Evolutionary conservation across 1,140 invertebrate genomes (phyloP).

Genomic region (Drosophila watanabei): DNA sequence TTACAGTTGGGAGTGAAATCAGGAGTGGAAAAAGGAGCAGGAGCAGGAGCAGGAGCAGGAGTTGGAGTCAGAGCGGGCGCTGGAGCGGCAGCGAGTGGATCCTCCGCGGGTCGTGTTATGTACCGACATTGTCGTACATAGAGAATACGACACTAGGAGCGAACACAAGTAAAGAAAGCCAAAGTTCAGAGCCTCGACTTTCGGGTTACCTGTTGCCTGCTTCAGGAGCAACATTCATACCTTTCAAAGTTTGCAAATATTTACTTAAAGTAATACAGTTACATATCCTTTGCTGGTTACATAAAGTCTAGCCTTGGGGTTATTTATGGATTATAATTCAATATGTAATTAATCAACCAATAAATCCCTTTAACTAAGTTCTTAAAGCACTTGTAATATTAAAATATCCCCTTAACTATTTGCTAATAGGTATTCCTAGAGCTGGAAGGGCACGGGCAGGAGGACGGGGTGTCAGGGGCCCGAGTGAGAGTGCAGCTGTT

Average conservation of each 20-base stretch:
- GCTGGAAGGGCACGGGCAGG: neutral
- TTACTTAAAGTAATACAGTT: neutral
- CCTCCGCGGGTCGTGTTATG: conserved; percentile 73
- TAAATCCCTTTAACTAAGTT: neutral
- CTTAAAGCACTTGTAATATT: neutral
- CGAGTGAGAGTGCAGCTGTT: conserved; percentile 69
- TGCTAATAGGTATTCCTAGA: conserved; percentile 10
- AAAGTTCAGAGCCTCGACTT: conserved; percentile 2
- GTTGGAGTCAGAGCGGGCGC: conserved; percentile 20
- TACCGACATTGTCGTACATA: conserved; percentile 82
- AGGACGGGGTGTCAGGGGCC: neutral
- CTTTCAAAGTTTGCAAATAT: too few relatives aligned
- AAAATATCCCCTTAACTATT: neutral
- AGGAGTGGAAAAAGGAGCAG: conserved; percentile 22
- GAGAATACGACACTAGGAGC: conserved; percentile 46
- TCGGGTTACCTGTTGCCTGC: conserved; percentile 16
- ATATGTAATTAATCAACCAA: neutral
- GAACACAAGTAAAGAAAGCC: conserved; percentile 4
- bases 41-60: conserved; percentile 8
- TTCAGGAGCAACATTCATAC: neutral
- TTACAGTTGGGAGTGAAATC: conserved; percentile 38
- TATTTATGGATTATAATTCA: neutral
- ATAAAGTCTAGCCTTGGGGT: neutral
- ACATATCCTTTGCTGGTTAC: neutral
- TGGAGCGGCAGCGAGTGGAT: conserved; percentile 26